A percentile compares a stretch with the other conserved stretches of the same genome.
Conservation (phyloP, 1,140 invertebrate species). For the Micrasema minimum region DNA sequence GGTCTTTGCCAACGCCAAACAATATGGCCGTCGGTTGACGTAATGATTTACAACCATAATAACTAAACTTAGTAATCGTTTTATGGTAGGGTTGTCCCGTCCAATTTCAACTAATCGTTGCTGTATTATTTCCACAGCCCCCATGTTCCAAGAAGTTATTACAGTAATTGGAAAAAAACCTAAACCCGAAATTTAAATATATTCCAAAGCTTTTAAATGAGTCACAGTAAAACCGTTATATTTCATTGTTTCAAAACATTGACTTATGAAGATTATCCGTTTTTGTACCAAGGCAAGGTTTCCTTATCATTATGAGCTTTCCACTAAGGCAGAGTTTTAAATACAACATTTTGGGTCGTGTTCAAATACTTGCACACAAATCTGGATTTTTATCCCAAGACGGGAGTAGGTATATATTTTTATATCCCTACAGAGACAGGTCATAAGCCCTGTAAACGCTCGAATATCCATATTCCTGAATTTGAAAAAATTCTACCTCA, state of each 20-base stretch:
- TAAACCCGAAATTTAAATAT: background rate
- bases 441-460: too few relatives aligned
- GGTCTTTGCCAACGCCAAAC: background rate
- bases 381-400: too few relatives aligned
- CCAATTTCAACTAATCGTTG: constrained; percentile 8
- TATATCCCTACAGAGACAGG: too few relatives aligned
- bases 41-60: constrained; percentile 23
- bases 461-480: too few relatives aligned
- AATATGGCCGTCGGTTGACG: constrained; percentile 8
- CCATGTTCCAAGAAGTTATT: background rate
- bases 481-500: too few relatives aligned
- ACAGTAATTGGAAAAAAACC: background rate
- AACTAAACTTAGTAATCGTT: constrained; percentile 16
- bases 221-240: too few relatives aligned
- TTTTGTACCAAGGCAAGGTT: background rate
- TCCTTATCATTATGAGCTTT: too few relatives aligned
- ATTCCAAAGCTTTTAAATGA: background rate
- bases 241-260: too few relatives aligned
- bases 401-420: too few relatives aligned
- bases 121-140: background rate
- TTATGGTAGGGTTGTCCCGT: constrained; percentile 29
- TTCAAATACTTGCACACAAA: too few relatives aligned
- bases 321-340: too few relatives aligned
- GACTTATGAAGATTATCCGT: background rate
- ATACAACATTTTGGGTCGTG: too few relatives aligned